Evolutionary conservation across 2,113 vertebrate genomes (phyloP).

Genomic region (Odocoileus hemionus): DNA sequence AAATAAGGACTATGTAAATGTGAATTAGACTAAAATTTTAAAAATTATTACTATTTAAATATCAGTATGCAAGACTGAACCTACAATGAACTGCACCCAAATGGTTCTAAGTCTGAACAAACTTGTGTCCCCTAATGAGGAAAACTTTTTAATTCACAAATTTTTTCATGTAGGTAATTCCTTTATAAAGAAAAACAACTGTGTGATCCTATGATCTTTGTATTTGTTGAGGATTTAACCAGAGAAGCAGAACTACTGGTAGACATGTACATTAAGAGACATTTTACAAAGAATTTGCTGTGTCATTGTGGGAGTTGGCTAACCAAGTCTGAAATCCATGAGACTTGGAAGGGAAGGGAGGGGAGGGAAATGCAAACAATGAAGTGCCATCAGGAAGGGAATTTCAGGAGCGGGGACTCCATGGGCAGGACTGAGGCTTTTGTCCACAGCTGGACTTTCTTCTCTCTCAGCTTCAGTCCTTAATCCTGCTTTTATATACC

Average conservation of each 20-base stretch:
- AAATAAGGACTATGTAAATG: background rate
- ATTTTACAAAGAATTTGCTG: background rate
- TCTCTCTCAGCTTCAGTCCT: background rate
- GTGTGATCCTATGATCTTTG: background rate
- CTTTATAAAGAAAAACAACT: background rate
- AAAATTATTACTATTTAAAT: background rate
- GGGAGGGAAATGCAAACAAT: background rate
- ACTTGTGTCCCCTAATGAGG: background rate
- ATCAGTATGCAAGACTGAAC: background rate
- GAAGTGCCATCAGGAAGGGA: background rate
- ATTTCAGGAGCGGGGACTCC: no score
- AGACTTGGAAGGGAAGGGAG: background rate
- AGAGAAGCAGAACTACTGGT: background rate
- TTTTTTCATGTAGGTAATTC: background rate
- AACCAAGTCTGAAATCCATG: background rate
- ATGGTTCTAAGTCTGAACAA: background rate
- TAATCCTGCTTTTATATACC: background rate
- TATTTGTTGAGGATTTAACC: background rate
- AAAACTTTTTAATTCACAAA: background rate
- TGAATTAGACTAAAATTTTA: background rate
- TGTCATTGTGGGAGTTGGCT: background rate
- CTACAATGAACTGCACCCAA: background rate
- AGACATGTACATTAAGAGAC: background rate
- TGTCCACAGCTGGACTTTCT: background rate
- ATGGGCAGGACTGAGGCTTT: accelerated